A percentile compares a stretch with the other conserved stretches of the same genome.
Conservation (phyloP, 2,113 vertebrate species). For the Hippocampus zosterae region DNA sequence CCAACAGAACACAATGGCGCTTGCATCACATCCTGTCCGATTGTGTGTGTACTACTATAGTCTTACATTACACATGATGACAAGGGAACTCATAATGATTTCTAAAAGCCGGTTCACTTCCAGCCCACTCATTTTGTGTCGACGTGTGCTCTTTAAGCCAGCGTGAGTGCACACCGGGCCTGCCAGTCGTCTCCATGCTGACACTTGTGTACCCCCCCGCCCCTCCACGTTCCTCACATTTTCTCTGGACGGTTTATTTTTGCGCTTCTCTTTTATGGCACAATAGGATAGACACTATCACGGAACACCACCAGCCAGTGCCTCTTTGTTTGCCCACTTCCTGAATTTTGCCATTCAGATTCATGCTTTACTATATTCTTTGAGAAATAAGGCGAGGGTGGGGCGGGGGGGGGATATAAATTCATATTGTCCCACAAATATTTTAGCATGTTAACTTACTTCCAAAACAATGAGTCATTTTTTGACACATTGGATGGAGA, state of each 20-base stretch:
- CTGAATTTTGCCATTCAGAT: not conserved
- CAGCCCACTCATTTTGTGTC: not conserved
- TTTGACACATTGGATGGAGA: too few relatives aligned
- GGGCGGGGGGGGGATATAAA: too few relatives aligned
- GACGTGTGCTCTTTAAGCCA: not conserved
- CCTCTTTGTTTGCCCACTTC: not conserved
- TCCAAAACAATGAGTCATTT: too few relatives aligned
- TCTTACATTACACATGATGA: not conserved
- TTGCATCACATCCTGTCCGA: constrained; percentile 47
- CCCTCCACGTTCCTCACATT: constrained; percentile 25
- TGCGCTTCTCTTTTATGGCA: not conserved
- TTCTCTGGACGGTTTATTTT: constrained; percentile 22
- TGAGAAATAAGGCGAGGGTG: not conserved
- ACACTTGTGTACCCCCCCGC: constrained; percentile 45
- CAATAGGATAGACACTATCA: not conserved
- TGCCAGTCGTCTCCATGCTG: constrained; percentile 56
- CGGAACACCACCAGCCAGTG: not conserved
- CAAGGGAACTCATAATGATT: not conserved
- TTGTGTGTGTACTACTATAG: not conserved
- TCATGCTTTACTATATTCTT: not conserved
- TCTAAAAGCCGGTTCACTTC: not conserved
- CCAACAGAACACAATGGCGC: constrained; percentile 32
- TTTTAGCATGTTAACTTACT: too few relatives aligned
- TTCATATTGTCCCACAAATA: too few relatives aligned
- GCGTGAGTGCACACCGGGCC: constrained; percentile 20